Evolutionary conservation across 2,888 invertebrate species (phyloP).

Genomic region (Sialis lutaria): DNA sequence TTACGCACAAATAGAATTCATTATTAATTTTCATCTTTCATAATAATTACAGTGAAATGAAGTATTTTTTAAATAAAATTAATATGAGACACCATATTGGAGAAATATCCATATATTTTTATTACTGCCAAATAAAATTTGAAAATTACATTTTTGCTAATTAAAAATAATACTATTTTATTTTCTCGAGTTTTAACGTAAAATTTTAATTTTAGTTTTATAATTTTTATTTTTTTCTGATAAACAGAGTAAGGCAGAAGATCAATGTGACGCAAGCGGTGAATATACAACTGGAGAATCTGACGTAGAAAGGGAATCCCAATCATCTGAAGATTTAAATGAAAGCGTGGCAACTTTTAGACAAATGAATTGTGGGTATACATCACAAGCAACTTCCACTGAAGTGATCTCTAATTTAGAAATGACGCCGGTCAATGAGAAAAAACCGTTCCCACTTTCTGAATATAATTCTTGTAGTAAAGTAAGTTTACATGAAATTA

Average conservation of each 20-base stretch:
- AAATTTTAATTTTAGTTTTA: too few relatives aligned
- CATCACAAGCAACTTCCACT: slow-evolving; percentile 21
- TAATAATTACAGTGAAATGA: too few relatives aligned
- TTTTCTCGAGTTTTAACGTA: too few relatives aligned
- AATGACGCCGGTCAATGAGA: slow-evolving; percentile 17
- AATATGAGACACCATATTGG: too few relatives aligned
- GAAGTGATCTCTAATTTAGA: slow-evolving; percentile 22
- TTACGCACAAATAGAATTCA: too few relatives aligned
- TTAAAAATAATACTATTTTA: too few relatives aligned
- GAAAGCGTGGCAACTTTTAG: slow-evolving; percentile 53
- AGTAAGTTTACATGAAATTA: slow-evolving; percentile 2
- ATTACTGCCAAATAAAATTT: too few relatives aligned
- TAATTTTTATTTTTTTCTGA: too few relatives aligned
- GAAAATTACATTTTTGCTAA: too few relatives aligned
- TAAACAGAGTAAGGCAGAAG: not conserved
- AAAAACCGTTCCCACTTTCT: slow-evolving; percentile 11
- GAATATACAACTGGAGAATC: slow-evolving; percentile 67
- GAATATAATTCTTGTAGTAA: slow-evolving; percentile 17
- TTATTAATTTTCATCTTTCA: too few relatives aligned
- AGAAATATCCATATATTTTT: too few relatives aligned
- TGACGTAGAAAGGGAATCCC: slow-evolving; percentile 46
- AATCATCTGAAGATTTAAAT: slow-evolving; percentile 62
- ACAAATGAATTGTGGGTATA: slow-evolving; percentile 19
- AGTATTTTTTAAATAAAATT: too few relatives aligned
- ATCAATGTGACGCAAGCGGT: slow-evolving; percentile 65